Evolutionary conservation across 35 echinoderm and acorn worm species (phyloP).

Genomic region (Apostichopus parvimensis): DNA sequence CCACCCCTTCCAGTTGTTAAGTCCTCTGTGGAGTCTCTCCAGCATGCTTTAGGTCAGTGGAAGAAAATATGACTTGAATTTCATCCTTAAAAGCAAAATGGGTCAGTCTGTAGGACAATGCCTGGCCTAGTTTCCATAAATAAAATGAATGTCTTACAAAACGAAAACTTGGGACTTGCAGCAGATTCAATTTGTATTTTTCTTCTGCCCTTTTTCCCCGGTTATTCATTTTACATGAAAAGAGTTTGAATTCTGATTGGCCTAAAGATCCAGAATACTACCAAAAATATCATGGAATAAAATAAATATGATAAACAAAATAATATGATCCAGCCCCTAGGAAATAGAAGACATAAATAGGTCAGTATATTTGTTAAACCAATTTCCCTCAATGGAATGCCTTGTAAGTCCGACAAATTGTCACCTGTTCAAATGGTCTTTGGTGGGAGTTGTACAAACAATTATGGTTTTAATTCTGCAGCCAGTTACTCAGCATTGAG

Average conservation of each 20-base stretch:
- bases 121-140: not conserved
- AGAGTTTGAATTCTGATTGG: too few species aligned
- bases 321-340: constrained; percentile 19
- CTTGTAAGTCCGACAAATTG: constrained; percentile 39
- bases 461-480: constrained; percentile 13
- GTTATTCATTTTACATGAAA: not conserved
- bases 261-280: too few species aligned
- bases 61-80: constrained; percentile 1
- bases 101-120: constrained; percentile 6
- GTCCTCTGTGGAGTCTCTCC: not conserved
- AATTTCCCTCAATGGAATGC: constrained; percentile 29
- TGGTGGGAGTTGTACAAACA: constrained; percentile 20
- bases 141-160: not conserved
- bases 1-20: not conserved
- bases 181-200: not conserved
- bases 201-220: not conserved
- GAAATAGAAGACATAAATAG: constrained; percentile 31
- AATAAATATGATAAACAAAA: not conserved
- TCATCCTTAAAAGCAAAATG: not conserved
- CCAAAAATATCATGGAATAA: not conserved
- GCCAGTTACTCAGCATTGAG: not conserved
- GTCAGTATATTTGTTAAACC: constrained; percentile 43
- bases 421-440: constrained; percentile 34
- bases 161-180: not conserved
- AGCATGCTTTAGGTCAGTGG: not conserved